phyloP scores from a whole-genome alignment of 2,888 invertebrate species.

The Aricia artaxerxes region DNA sequence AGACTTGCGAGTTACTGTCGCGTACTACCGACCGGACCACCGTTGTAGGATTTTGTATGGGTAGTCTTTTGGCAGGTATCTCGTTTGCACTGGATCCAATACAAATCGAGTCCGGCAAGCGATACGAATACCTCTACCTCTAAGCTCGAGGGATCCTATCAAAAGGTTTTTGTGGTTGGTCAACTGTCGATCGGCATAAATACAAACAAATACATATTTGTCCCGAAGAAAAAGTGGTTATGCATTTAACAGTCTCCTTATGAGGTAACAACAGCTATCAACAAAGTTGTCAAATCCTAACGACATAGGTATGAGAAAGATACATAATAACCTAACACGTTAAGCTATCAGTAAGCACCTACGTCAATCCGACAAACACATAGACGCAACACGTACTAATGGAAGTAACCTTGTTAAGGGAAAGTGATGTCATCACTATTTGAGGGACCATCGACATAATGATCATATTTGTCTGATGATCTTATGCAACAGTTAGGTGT shows the following conservation, averaged over 20 bases:
- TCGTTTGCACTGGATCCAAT: neutral
- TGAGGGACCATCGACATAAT: constrained; percentile 12
- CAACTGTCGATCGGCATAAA: too few relatives aligned
- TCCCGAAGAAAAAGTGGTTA: too few relatives aligned
- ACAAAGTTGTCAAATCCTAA: neutral
- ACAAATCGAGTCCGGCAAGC: neutral
- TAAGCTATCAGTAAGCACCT: constrained; percentile 48
- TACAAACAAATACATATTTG: too few relatives aligned
- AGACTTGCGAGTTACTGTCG: neutral
- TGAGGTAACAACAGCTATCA: neutral
- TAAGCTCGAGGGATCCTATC: too few relatives aligned
- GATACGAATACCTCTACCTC: too few relatives aligned
- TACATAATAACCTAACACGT: constrained; percentile 49
- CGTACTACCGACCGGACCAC: neutral
- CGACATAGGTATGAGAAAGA: neutral
- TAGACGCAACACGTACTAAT: constrained; percentile 45
- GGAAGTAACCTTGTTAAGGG: constrained; percentile 45
- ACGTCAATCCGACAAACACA: constrained; percentile 53
- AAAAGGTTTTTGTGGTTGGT: too few relatives aligned
- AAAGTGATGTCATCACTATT: constrained; percentile 35
- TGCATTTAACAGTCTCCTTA: neutral
- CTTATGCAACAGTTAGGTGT: constrained; percentile 11
- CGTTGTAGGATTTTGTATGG: neutral
- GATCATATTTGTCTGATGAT: constrained; percentile 21
- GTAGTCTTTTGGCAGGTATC: neutral